phyloP scores from a whole-genome alignment of 2,797 vertebrate genomes.

The Eleutherodactylus coqui region DNA sequence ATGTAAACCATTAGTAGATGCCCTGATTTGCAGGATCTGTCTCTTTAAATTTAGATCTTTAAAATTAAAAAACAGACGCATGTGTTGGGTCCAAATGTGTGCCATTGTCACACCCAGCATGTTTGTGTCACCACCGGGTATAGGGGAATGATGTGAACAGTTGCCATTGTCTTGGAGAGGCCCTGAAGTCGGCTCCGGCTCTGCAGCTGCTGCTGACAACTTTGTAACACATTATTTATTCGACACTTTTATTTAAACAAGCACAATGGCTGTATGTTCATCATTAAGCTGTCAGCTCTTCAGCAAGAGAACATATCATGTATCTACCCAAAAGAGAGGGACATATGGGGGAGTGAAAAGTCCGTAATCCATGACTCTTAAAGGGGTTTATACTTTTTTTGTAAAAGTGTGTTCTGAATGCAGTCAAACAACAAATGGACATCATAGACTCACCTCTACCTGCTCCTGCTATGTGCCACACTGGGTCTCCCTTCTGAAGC shows the following conservation, averaged over 20 bases:
- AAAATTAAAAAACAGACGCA: too few species aligned
- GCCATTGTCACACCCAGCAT: background rate
- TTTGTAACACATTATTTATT: background rate
- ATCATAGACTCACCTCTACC: too few species aligned
- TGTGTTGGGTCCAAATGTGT: background rate
- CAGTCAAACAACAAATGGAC: too few species aligned
- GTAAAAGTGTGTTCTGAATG: too few species aligned
- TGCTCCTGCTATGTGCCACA: too few species aligned
- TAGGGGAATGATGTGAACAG: background rate
- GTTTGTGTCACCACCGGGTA: background rate
- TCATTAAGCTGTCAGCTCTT: background rate
- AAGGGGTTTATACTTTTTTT: too few species aligned
- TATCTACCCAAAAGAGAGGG: background rate
- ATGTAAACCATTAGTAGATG: too few species aligned
- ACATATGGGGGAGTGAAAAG: too few species aligned
- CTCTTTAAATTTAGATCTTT: background rate
- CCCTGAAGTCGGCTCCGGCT: background rate
- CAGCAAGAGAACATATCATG: background rate
- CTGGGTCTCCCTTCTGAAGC: too few species aligned
- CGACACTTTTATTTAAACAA: background rate
- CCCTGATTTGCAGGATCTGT: background rate
- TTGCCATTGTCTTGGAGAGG: background rate
- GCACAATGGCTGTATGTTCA: background rate
- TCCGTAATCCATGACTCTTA: too few species aligned
- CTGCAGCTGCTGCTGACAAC: slow-evolving; percentile 4